Base-by-base conservation (phyloP, 1,140 invertebrate species). In the Paralvinella palmiformis region DNA sequence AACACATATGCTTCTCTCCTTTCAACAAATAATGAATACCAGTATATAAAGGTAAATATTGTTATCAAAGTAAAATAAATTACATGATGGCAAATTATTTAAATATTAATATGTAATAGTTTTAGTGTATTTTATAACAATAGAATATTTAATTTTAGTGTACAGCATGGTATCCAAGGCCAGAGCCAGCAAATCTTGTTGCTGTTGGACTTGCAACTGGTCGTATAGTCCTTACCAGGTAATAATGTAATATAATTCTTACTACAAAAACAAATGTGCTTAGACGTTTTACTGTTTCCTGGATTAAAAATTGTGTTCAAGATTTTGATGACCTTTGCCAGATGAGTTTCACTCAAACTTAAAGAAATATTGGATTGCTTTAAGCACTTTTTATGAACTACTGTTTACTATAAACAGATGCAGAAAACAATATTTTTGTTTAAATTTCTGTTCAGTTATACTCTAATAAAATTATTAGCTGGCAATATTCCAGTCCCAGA, bases 141-240 rank as follows among this genome's bases (percentile, higher is more conserved):
- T 29, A 59, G 59, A 17, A 22, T 3, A 22, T 24, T 13, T 32
- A 22, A 64, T 64, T 32, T 63, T 10, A 89, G 81, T 89, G 88
- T 76, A 80, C 91, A n/a, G 89, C 91, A 71, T 88, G 91, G 75
- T 87, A 89, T 83, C 86, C 87, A 48, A 82, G 87, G 78, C 68
- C 84, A 20, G 85, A 89, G 37, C 84, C 71, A 6, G 90, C 92
- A 69, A 86, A 78, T 66, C 81, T 94, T 33, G 80, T 95, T 36
- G 92, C 91, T 0, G 84, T 94, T 59, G 92, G 92, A 2, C 86
- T 91, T 72, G 86, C 87, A 0, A 92, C 90, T 83, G 92, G 92
- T n/a, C 88, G 88, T 82, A 86, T 94, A 29, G 82, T 87, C 5
- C 81, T 95, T 1, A 88, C 87, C 29, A 89, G 76, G 79, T 80